These are phyloP conservation scores for Triplophysa dalaica DNA, from an alignment of 2,113 vertebrate genomes.

Conservation along the genomic window DNA sequence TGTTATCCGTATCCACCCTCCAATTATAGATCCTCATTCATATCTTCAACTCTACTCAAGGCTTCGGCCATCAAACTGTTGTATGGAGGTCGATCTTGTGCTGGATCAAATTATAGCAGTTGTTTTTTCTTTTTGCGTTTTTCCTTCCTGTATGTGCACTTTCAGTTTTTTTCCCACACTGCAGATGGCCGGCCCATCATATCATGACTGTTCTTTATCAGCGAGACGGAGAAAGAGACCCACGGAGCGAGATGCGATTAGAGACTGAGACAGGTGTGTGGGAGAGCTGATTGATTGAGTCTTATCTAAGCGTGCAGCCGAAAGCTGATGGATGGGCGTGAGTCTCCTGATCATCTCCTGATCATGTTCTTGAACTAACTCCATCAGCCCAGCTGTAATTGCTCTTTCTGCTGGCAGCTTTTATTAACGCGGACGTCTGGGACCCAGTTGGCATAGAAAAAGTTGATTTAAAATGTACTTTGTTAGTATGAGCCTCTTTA, in stretches of 20 bases:
- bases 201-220: constrained; percentile 33
- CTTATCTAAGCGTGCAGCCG: constrained; percentile 51
- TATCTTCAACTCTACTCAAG: constrained; percentile 33
- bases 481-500: neutral
- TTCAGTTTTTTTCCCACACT: constrained; percentile 17
- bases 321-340: constrained; percentile 58
- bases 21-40: constrained; percentile 7
- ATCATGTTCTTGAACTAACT: constrained; percentile 38
- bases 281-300: constrained; percentile 54
- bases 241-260: constrained; percentile 41
- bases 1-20: constrained; percentile 6
- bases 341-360: constrained; percentile 47
- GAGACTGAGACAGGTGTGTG: constrained; percentile 41
- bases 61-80: neutral
- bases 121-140: neutral
- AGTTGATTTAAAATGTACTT: neutral
- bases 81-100: neutral
- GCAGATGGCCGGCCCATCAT: constrained; percentile 26
- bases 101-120: neutral
- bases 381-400: neutral
- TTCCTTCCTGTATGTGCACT: neutral
- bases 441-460: neutral
- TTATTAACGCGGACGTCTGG: neutral
- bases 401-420: neutral
- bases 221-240: constrained; percentile 35